These are phyloP conservation scores for Aplocera efformata DNA, from an alignment of 2,888 invertebrate species.

Conservation along the genomic window DNA sequence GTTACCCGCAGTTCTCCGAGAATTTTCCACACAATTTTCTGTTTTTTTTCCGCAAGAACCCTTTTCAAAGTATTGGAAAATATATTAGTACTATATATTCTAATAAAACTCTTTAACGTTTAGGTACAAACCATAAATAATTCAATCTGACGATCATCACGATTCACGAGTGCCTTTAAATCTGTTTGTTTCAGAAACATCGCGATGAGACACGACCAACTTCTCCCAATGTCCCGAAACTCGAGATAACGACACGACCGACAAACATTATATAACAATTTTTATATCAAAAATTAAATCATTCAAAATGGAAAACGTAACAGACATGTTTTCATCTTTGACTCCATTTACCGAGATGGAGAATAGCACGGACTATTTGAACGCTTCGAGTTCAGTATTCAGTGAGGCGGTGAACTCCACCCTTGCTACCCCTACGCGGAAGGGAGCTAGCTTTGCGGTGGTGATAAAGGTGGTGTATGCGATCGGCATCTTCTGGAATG, in stretches of 20 bases:
- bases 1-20: too few species aligned
- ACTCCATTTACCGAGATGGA: constrained; percentile 1
- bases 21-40: too few species aligned
- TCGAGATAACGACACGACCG: background rate
- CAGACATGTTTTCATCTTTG: background rate
- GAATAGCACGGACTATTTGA: constrained; percentile 5
- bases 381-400: constrained; percentile 19
- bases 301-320: background rate
- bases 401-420: background rate
- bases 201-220: constrained; percentile 1
- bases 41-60: too few species aligned
- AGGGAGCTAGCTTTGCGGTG: constrained; percentile 34
- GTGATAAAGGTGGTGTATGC: constrained; percentile 80
- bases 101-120: too few species aligned
- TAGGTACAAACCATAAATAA: too few species aligned
- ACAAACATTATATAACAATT: background rate
- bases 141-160: too few species aligned
- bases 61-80: too few species aligned
- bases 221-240: background rate
- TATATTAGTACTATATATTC: too few species aligned
- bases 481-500: constrained; percentile 87
- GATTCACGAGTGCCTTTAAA: background rate
- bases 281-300: too few species aligned
- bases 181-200: background rate
- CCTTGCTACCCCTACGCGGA: constrained; percentile 8